phyloP scores from a whole-genome alignment of 2,797 vertebrate genomes.

The Pelobates cultripes region DNA sequence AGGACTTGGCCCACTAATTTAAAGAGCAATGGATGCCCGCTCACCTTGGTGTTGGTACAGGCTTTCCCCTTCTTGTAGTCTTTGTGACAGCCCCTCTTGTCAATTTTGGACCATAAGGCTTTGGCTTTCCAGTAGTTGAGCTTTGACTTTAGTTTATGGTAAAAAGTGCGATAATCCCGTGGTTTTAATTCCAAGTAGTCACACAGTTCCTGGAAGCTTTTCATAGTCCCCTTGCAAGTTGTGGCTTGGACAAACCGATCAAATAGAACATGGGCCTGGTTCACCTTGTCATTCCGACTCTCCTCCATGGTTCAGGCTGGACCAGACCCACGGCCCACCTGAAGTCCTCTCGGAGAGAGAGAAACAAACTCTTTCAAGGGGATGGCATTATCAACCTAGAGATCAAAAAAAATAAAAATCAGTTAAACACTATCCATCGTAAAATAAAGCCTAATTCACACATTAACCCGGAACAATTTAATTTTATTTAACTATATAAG shows the following conservation, averaged over 20 bases:
- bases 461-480: too few species aligned
- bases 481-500: too few species aligned
- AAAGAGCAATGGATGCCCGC: not conserved
- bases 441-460: too few species aligned
- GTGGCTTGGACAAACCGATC: conserved; percentile 93
- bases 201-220: conserved; percentile 96
- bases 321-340: not conserved
- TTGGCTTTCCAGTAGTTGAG: conserved; percentile 99
- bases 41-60: conserved; percentile 91
- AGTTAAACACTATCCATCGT: too few species aligned
- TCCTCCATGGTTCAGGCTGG: conserved; percentile 73
- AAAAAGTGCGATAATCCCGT: conserved; percentile 89
- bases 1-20: too few species aligned
- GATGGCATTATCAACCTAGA: conserved; percentile 7
- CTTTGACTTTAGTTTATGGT: conserved; percentile 96
- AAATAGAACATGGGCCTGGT: conserved; percentile 86
- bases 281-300: conserved; percentile 73
- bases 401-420: not conserved
- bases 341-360: not conserved
- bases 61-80: conserved; percentile 96
- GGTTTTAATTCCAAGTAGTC: conserved; percentile 91
- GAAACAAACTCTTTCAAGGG: not conserved
- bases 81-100: conserved; percentile 93
- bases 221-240: conserved; percentile 93
- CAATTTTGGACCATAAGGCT: conserved; percentile 95